Conservation (phyloP, 2,113 vertebrate species). For the Saccopteryx leptura region DNA sequence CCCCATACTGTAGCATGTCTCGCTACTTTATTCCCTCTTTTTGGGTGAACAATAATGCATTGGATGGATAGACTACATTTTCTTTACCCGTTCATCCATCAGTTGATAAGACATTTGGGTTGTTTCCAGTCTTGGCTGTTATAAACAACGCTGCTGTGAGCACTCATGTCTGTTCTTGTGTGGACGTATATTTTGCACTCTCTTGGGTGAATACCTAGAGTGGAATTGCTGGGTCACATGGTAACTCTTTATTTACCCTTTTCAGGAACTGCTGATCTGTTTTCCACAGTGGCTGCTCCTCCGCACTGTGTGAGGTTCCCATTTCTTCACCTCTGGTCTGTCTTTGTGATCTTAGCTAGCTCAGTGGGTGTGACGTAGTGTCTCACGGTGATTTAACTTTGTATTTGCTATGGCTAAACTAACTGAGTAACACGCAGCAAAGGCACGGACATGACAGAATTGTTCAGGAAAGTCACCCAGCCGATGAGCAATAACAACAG, state of each 20-base stretch:
- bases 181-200: too few species aligned
- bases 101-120: not conserved
- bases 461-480: not conserved
- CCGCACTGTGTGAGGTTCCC: not conserved
- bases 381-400: not conserved
- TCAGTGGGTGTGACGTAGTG: too few species aligned
- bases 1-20: not conserved
- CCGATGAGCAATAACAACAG: not conserved
- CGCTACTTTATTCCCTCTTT: too few species aligned
- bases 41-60: fast-evolving
- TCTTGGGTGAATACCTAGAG: not conserved
- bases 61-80: not conserved
- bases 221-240: not conserved
- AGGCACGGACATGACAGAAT: not conserved
- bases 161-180: not conserved
- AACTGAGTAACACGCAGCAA: not conserved
- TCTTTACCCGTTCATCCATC: too few species aligned
- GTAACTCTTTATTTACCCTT: not conserved
- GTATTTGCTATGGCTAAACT: not conserved
- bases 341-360: not conserved
- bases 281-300: not conserved
- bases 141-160: not conserved
- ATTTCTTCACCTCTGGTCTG: not conserved
- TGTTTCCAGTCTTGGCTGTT: not conserved
- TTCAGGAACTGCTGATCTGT: not conserved